Conservation (phyloP, 2,888 invertebrate species). For the Ephialtes manifestator region DNA sequence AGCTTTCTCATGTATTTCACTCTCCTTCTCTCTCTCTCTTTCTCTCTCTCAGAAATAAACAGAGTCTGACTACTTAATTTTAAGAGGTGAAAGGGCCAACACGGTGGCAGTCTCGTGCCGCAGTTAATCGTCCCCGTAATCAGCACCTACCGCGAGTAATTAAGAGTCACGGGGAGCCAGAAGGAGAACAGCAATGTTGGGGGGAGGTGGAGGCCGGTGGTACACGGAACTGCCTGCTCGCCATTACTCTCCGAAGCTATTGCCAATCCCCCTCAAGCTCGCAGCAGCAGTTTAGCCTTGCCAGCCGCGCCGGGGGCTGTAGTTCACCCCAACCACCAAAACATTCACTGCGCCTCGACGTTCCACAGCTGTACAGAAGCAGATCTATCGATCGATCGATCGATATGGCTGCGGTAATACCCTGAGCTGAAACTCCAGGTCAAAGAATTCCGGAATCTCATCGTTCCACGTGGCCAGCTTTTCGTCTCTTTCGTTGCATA, state of each 20-base stretch:
- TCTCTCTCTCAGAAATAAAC: conserved; percentile 38
- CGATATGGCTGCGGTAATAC: background rate
- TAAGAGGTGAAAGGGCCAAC: conserved; percentile 50
- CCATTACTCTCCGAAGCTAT: conserved; percentile 45
- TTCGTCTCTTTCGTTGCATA: background rate
- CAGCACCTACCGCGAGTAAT: conserved; percentile 65
- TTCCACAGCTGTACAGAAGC: background rate
- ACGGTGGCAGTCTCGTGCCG: conserved; percentile 31
- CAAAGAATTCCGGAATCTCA: conserved; percentile 24
- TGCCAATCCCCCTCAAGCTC: conserved; percentile 37
- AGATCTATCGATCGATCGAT: conserved; percentile 16
- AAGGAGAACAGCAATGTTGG: conserved; percentile 33
- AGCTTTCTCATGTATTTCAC: conserved; percentile 30
- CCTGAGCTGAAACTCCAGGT: background rate
- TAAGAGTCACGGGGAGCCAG: conserved; percentile 49
- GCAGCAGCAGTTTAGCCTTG: conserved; percentile 12
- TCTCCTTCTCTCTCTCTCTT: conserved; percentile 17
- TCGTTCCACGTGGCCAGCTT: background rate
- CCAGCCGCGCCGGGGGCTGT: background rate
- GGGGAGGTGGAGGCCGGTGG: background rate
- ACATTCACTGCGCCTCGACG: background rate
- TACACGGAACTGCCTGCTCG: conserved; percentile 35
- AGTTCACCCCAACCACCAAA: background rate
- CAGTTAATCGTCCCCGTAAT: conserved; percentile 68
- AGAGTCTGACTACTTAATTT: conserved; percentile 57